Percentiles rank a stretch among this genome's conserved stretches.
Evolutionary conservation across 1,140 invertebrate genomes (phyloP).

Genomic region (Neodiprion pinetum): DNA sequence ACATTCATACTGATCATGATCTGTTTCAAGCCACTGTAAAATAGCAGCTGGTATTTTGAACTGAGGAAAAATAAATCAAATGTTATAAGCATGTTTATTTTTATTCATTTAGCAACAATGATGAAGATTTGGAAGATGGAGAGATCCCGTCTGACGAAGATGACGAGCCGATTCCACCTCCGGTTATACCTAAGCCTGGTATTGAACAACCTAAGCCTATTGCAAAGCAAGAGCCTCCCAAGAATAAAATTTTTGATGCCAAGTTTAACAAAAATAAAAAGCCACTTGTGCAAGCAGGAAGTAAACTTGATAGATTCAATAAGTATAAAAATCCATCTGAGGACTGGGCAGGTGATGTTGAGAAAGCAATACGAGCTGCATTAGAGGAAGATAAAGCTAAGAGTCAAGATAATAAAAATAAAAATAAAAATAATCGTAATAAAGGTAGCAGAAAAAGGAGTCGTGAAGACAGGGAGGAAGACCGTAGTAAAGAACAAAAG

Average conservation of each 20-base stretch:
- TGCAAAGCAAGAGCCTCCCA: constrained; percentile 40
- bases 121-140: constrained; percentile 68
- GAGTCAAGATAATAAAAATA: constrained; percentile 64
- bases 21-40: no score
- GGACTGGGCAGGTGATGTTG: constrained; percentile 78
- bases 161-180: constrained; percentile 49
- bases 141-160: constrained; percentile 70
- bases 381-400: constrained; percentile 61
- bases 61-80: background rate
- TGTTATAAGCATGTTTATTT: constrained; percentile 6
- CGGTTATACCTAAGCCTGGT: constrained; percentile 28
- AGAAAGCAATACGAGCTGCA: constrained; percentile 76
- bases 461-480: constrained; percentile 61
- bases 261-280: constrained; percentile 55
- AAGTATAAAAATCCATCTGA: constrained; percentile 64
- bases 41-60: no score
- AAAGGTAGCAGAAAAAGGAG: constrained; percentile 51
- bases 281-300: constrained; percentile 27
- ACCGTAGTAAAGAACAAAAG: constrained; percentile 57
- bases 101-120: constrained; percentile 38
- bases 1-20: no score
- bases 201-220: constrained; percentile 37
- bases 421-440: constrained; percentile 53
- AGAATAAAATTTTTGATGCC: constrained; percentile 45
- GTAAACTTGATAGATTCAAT: constrained; percentile 44